Evolutionary conservation across 92 coral and sea anemone species (phyloP), one percentile per base, ranked within the genome.

Genomic region (Phenganax stokvisi): DNA sequence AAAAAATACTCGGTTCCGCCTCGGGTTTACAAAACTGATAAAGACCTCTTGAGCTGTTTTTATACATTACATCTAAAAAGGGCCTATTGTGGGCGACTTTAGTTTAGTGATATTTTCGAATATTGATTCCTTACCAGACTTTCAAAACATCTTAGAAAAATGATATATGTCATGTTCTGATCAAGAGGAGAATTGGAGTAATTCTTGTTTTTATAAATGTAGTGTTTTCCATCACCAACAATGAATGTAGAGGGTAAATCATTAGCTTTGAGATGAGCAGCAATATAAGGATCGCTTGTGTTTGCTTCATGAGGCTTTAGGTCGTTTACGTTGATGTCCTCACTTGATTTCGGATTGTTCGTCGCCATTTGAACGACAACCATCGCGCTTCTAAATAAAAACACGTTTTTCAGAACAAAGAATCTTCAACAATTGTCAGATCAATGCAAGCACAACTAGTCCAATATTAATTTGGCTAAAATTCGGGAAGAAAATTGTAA

Each of bases 221-320:
- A 76, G 9, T 44, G n/a, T 29, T 76, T 57, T 27, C 80, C 80
- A 76, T 76, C 55, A 57, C 80, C 80, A 16, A 76, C 37, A 20
- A 76, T 55, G 16, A 76, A 76, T 10, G 80, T 28, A 6, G 6
- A 31, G 13, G 67, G 53, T 9, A 31, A 12, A 44, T n/a, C 68
- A 57, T 53, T 37, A 37, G 13, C 6, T 31, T 17, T 59, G 17
- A 76, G 59, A 76, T 37, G 51, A 31, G 54, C 68, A 57, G 80
- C 20, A 25, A 76, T 63, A 55, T 76, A 76, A 57, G 69, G 68
- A 57, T n/a, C 80, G 0, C 13, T 12, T 28, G 51, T 67, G 72
- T 31, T 67, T 27, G 72, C 12, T 15, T 67, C 12, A 17, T 67
- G 12, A 31, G 72, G 72, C 13, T 67, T 67, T 0, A 67, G 72